Base-by-base conservation (phyloP, 2,113 vertebrate genomes). In the Zeus faber region DNA sequence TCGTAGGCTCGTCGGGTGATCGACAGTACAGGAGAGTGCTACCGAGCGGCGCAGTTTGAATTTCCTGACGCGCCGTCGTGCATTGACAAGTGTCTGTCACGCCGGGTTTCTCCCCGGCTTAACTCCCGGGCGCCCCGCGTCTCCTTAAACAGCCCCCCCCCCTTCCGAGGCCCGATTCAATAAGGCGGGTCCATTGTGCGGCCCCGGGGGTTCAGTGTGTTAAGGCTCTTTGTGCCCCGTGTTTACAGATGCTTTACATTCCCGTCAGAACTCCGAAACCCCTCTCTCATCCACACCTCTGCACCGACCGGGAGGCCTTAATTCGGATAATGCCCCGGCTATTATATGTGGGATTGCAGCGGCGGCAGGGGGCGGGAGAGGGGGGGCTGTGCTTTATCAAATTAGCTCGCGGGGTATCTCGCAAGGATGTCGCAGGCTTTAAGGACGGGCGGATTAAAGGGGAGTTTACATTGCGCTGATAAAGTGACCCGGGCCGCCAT, bases 61-160 rank as follows among this genome's bases (percentile, higher is more conserved):
- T 70, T 79, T 74, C 70, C n/a, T n/a, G 65, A 62, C 75, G 60
- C 72, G 58, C 74, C 53, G 5, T 8, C 67, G 45, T 78, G 69
- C 78, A 80, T 62, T 79, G 84, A 86, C 82, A 82, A 83, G 82
- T 86, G 82, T 84, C 84, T 81, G 74, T 83, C 82, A 81, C 4
- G 61, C 72, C 49, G 69, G 69, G 73, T 56, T n/a, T n/a, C 29
- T 39, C 61, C 74, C 74, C 47, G 60, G 77, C 70, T 79, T 81
- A 79, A 76, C 80, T 79, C 78, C n/a, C n/a, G n/a, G n/a, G 72
- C 76, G 69, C 70, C 75, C 74, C 72, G 60, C 44, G 40, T 72
- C 72, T 65, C 63, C 79, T 80, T 76, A 67, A 75, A 70, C 74
- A 74, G 80, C 72, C 62, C 76, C 65, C 66, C 80, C 73, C 74